Conservation (phyloP, 2,113 vertebrate species). For the Clupea harengus region DNA sequence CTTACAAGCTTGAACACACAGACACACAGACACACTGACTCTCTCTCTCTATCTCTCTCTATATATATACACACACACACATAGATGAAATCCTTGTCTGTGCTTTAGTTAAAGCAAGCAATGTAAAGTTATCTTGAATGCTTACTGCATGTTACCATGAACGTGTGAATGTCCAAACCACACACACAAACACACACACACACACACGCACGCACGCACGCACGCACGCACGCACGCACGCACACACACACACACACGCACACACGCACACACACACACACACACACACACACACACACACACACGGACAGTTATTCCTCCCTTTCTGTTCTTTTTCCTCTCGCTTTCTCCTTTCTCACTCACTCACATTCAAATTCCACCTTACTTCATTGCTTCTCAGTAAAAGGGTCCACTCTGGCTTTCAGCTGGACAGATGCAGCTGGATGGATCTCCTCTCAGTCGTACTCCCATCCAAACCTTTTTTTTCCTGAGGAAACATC, state of each 20-base stretch:
- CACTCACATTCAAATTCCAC: background rate
- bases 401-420: background rate
- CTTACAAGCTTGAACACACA: background rate
- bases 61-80: background rate
- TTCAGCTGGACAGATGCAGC: slow-evolving; percentile 13
- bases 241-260: background rate
- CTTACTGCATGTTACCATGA: no score
- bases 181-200: background rate
- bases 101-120: background rate
- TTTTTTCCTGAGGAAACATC: background rate
- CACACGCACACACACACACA: background rate
- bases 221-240: background rate
- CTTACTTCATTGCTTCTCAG: background rate
- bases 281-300: background rate
- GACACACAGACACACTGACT: no score
- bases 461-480: background rate
- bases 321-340: background rate
- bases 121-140: no score
- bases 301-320: background rate
- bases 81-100: background rate
- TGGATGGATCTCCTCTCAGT: slow-evolving; percentile 8
- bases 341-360: background rate
- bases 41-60: slow-evolving; percentile 17
- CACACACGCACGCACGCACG: background rate
- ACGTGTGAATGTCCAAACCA: no score